These are phyloP conservation scores for Drosophila pegasa DNA, from an alignment of 2,888 invertebrate genomes.

Conservation along the genomic window DNA sequence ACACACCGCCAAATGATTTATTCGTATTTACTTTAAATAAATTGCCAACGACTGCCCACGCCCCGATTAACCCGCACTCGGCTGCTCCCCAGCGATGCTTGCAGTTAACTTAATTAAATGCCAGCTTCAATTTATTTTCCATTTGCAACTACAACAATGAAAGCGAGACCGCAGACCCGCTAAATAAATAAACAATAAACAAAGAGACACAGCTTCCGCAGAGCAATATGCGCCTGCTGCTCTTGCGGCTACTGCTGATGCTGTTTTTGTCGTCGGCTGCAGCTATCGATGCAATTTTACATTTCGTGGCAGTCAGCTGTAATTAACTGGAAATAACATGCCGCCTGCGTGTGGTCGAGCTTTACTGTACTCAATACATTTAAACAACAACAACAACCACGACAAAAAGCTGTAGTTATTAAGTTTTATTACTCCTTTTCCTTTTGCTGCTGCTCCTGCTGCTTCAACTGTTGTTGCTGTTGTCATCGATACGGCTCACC, in stretches of 20 bases:
- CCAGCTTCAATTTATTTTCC: constrained; percentile 78
- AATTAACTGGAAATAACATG: constrained; percentile 78
- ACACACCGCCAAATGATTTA: constrained; percentile 42
- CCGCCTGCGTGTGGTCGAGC: constrained; percentile 67
- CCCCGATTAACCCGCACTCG: background rate
- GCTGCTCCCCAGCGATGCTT: background rate
- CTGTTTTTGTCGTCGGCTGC: constrained; percentile 51
- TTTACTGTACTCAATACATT: constrained; percentile 39
- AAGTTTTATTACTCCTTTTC: constrained; percentile 46
- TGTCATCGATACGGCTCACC: constrained; percentile 56
- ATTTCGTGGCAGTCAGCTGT: constrained; percentile 70
- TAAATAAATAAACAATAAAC: constrained; percentile 55
- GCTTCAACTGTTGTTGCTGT: constrained; percentile 28
- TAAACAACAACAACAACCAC: constrained; percentile 36
- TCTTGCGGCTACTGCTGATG: constrained; percentile 30
- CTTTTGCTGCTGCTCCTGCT: constrained; percentile 15
- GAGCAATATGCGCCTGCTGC: constrained; percentile 32
- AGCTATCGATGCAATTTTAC: constrained; percentile 73
- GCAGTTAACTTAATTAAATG: constrained; percentile 77
- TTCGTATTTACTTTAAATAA: constrained; percentile 56
- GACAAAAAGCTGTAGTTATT: constrained; percentile 46
- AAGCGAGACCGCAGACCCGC: constrained; percentile 68
- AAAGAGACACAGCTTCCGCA: constrained; percentile 22
- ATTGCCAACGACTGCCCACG: constrained; percentile 42
- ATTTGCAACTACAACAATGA: constrained; percentile 68